Base-by-base conservation (phyloP, 2,113 vertebrate species). In the Oriolus oriolus region DNA sequence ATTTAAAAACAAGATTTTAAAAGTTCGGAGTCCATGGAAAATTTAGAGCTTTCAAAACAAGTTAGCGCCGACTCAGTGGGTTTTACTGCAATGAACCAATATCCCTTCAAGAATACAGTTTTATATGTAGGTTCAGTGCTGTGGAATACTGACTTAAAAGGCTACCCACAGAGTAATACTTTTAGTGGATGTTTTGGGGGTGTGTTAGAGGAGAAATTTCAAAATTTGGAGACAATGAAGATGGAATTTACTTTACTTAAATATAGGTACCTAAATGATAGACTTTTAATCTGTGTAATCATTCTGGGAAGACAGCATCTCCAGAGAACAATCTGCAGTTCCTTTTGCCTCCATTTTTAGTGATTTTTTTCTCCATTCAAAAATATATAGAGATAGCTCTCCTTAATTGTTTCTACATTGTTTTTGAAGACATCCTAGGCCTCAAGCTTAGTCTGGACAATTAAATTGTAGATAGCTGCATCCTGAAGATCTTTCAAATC, bases 1-100 rank as follows among this genome's bases (percentile, higher is more conserved):
- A 37, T 97, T 97, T 77, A 76, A 91, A 88, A 94, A 71, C 1
- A 66, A 71, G 33, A 64, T 83, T 91, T 95, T 87, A 66, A 49
- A 93, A 73, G 45, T n/a, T 64, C 54, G 75, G 22, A 86, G 8
- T 73, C 44, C 24, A 17, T 18, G 50, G 5, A 85, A 80, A 66
- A 74, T 79, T 90, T 76, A 44, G 30, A 68, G 8, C 61, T 44
- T 71, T 60, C 68, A 75, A 71, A 84, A 60, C 15, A 59, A 42
- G n/a, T 85, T 76, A 45, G 3, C n/a, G 47, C 7, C 21, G 18
- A 21, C 15, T 71, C 23, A 63, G 8, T 18, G 5, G 5, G 22
- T 45, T 89, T 87, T 69, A 22, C 14, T 54, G 5, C 59, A 69
- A 50, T 44, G 30, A 61, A 94, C 22, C 2, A 71, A 45, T 30